These are phyloP conservation scores for Oceanites oceanicus DNA, from an alignment of 2,113 vertebrate genomes.

Conservation along the genomic window DNA sequence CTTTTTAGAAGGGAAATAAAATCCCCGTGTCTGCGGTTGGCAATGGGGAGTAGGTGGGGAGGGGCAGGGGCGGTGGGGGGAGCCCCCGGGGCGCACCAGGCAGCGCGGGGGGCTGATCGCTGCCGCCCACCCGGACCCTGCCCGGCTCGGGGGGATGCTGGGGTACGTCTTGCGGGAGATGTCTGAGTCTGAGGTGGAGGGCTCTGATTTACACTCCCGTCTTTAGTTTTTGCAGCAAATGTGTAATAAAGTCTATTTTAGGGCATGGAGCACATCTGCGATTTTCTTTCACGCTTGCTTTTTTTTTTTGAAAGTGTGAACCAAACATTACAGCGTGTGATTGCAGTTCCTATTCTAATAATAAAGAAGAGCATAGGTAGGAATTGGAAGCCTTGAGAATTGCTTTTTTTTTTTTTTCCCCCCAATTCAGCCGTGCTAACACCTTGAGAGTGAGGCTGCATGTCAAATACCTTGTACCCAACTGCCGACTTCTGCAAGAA, in stretches of 20 bases:
- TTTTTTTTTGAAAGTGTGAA: neutral
- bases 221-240: neutral
- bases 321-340: neutral
- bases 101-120: neutral
- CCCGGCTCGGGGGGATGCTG: accelerated
- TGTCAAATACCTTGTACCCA: neutral
- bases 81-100: neutral
- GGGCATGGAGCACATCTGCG: neutral
- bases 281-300: neutral
- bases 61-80: neutral
- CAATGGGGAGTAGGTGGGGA: neutral
- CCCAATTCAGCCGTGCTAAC: neutral
- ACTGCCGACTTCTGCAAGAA: neutral
- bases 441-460: neutral
- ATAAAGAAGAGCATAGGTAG: neutral
- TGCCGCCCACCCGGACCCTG: neutral
- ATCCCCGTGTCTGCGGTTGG: neutral
- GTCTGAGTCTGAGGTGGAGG: neutral
- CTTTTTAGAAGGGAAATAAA: neutral
- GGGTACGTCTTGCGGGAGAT: neutral
- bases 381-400: neutral
- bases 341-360: neutral
- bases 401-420: neutral
- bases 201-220: neutral
- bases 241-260: constrained; percentile 16